A percentile compares a stretch with the other conserved stretches of the same genome.
Evolutionary conservation across 1,140 invertebrate genomes (phyloP).

Genomic region (Sminthurinus signatus): DNA sequence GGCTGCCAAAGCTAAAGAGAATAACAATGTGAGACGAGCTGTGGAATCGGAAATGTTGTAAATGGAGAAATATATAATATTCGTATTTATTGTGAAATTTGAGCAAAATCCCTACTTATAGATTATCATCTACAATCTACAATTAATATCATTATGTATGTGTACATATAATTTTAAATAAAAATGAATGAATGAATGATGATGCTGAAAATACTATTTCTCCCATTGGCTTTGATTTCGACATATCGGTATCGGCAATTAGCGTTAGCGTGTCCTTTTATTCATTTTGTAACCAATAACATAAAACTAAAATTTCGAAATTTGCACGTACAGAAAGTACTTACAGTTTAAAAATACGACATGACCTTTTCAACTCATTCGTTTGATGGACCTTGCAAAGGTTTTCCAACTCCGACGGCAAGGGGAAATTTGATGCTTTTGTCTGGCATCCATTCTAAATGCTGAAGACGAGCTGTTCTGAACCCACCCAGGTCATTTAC

Average conservation of each 20-base stretch:
- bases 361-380: too few species aligned
- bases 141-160: too few species aligned
- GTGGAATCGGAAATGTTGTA: slow-evolving; percentile 38
- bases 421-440: slow-evolving; percentile 27
- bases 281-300: too few species aligned
- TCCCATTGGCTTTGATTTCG: too few species aligned
- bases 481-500: slow-evolving; percentile 9
- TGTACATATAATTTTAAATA: too few species aligned
- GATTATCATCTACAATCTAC: not conserved
- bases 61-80: not conserved
- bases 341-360: too few species aligned
- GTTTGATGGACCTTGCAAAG: slow-evolving; percentile 11
- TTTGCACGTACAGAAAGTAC: too few species aligned
- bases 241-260: too few species aligned
- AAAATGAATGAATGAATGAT: not conserved
- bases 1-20: slow-evolving; percentile 19
- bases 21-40: slow-evolving; percentile 26
- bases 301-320: too few species aligned
- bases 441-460: slow-evolving; percentile 29
- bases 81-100: not conserved
- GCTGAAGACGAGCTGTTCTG: slow-evolving; percentile 22
- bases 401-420: slow-evolving; percentile 20
- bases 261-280: too few species aligned
- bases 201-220: not conserved
- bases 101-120: not conserved